These are phyloP conservation scores for Hyposoter didymator DNA, from an alignment of 2,888 invertebrate species.

Conservation along the genomic window DNA sequence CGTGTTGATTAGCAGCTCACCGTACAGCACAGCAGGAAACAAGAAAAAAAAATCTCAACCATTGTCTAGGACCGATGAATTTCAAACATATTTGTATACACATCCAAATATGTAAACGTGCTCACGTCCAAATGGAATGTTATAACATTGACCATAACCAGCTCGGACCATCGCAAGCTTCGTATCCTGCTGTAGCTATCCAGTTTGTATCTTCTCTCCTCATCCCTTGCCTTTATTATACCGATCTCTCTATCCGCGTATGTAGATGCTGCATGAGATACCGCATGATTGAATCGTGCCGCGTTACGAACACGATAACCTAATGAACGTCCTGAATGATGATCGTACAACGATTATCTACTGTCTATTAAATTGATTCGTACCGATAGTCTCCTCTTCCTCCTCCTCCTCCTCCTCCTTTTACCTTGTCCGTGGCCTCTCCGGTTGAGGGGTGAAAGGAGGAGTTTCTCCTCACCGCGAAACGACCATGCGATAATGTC, in stretches of 20 bases:
- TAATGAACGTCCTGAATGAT: slow-evolving; percentile 83
- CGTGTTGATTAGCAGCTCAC: background rate
- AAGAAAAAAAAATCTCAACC: slow-evolving; percentile 24
- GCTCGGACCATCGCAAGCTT: slow-evolving; percentile 59
- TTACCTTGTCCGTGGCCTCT: background rate
- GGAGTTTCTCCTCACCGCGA: slow-evolving; percentile 29
- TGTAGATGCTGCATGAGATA: slow-evolving; percentile 81
- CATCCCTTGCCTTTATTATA: slow-evolving; percentile 77
- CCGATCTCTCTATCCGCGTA: slow-evolving; percentile 74
- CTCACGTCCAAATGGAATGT: slow-evolving; percentile 45
- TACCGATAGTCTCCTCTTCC: slow-evolving; percentile 64
- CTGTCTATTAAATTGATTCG: slow-evolving; percentile 80
- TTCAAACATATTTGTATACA: slow-evolving; percentile 16
- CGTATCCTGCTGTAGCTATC: slow-evolving; percentile 22
- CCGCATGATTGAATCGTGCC: slow-evolving; percentile 81
- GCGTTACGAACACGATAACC: slow-evolving; percentile 81
- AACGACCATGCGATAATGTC: slow-evolving; percentile 67
- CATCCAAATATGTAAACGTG: slow-evolving; percentile 1
- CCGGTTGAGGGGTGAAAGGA: background rate
- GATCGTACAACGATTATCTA: slow-evolving; percentile 80
- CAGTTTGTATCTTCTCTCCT: slow-evolving; percentile 21
- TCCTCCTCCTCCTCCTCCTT: slow-evolving; percentile 33
- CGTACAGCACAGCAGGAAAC: slow-evolving; percentile 36
- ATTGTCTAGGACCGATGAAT: slow-evolving; percentile 38
- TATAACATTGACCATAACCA: slow-evolving; percentile 62